Conservation (phyloP, 23 tunicate genomes). For the Halocynthia roretzi region DNA sequence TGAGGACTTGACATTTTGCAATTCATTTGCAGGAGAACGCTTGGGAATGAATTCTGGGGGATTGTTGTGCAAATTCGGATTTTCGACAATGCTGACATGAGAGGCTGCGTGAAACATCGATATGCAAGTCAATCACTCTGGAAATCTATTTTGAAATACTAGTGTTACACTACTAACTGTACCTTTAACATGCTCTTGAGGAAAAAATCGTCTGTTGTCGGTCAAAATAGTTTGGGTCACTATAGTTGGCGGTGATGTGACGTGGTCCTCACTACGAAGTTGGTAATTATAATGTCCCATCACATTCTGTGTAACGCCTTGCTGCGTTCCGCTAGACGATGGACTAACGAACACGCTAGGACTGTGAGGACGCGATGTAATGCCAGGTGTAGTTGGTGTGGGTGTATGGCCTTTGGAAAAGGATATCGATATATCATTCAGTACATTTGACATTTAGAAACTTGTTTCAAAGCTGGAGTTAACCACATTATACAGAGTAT, state of each 20-base stretch:
- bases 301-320: not conserved
- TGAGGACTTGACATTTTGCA: not conserved
- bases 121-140: too few relatives aligned
- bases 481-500: too few relatives aligned
- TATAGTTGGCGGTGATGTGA: conserved; percentile 15
- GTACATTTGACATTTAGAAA: not conserved
- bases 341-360: conserved; percentile 36
- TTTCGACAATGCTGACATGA: too few relatives aligned
- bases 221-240: not conserved
- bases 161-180: too few relatives aligned
- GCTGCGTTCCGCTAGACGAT: conserved; percentile 20
- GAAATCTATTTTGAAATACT: too few relatives aligned
- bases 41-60: too few relatives aligned
- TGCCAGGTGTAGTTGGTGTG: conserved; percentile 80
- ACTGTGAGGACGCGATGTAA: conserved; percentile 49
- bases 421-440: not conserved
- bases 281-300: not conserved
- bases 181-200: not conserved
- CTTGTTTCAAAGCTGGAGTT: not conserved
- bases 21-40: too few relatives aligned
- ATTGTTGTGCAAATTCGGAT: too few relatives aligned
- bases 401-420: conserved; percentile 76
- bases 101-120: too few relatives aligned
- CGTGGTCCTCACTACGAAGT: conserved; percentile 6
- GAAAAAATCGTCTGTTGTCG: conserved; percentile 3